phyloP scores from a whole-genome alignment of 2,797 vertebrate genomes.

The Anisognathus igniventris region DNA sequence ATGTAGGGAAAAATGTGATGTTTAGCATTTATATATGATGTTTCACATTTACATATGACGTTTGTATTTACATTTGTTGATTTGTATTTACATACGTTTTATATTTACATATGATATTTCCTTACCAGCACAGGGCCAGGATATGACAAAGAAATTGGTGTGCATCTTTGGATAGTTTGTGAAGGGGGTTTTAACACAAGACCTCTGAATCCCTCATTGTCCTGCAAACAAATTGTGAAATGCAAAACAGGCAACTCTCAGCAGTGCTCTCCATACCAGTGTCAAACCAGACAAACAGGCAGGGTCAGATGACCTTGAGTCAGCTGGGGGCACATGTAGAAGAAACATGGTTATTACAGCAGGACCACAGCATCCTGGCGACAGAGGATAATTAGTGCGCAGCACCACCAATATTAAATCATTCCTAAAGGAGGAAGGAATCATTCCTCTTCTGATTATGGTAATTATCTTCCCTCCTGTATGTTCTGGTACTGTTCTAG shows the following conservation, averaged over 20 bases:
- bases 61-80: not conserved
- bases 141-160: not conserved
- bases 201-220: not conserved
- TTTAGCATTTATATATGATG: not conserved
- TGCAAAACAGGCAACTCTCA: not conserved
- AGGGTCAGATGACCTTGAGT: not conserved
- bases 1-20: not conserved
- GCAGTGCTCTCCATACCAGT: not conserved
- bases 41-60: not conserved
- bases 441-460: not conserved
- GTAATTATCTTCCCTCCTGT: not conserved
- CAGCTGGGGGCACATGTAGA: not conserved
- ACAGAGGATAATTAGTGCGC: not conserved
- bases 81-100: not conserved
- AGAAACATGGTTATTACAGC: not conserved
- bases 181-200: not conserved
- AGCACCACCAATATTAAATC: not conserved
- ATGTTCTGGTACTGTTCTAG: not conserved
- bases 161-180: not conserved
- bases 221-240: not conserved
- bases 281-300: not conserved
- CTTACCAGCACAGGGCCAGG: not conserved
- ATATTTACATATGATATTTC: not conserved
- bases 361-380: not conserved
- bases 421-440: not conserved